A percentile compares a stretch with the other conserved stretches of the same genome.
Conservation (phyloP, 1,140 invertebrate genomes). For the Oncopodura yosiiana region DNA sequence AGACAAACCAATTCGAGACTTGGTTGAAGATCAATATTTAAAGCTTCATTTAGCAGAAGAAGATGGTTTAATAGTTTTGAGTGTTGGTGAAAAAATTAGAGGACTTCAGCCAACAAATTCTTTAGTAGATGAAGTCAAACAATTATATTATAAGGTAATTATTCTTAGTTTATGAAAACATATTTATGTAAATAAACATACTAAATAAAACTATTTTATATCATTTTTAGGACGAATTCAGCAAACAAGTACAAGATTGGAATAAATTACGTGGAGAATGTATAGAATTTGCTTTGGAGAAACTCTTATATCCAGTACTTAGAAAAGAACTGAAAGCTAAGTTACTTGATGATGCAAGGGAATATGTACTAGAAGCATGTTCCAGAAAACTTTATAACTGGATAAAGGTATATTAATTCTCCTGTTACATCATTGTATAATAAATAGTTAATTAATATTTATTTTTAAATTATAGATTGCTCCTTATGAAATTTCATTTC, state of each 20-base stretch:
- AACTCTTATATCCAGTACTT: conserved; percentile 81
- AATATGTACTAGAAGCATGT: conserved; percentile 74
- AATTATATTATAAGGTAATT: conserved; percentile 68
- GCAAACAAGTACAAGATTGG: conserved; percentile 92
- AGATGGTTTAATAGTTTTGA: conserved; percentile 68
- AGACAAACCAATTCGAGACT: conserved; percentile 84
- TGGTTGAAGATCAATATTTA: conserved; percentile 83
- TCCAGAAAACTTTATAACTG: conserved; percentile 78
- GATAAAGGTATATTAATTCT: conserved; percentile 53
- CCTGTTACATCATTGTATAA: not conserved
- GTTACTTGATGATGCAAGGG: conserved; percentile 76
- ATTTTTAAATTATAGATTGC: conserved; percentile 49
- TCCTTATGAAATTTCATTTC: conserved; percentile 67
- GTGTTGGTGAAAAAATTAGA: conserved; percentile 62
- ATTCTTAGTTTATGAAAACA: not conserved
- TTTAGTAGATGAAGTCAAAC: conserved; percentile 85
- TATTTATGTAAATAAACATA: not conserved
- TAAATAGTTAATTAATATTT: conserved; percentile 1
- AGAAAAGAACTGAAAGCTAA: conserved; percentile 73
- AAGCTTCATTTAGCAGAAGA: conserved; percentile 73
- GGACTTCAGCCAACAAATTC: conserved; percentile 57
- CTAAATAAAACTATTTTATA: conserved; percentile 19
- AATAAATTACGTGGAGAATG: conserved; percentile 77
- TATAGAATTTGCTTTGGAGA: conserved; percentile 75
- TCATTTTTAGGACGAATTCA: conserved; percentile 76